Evolutionary conservation across 2,113 vertebrate genomes (phyloP).

Genomic region (Brachirus orientalis): DNA sequence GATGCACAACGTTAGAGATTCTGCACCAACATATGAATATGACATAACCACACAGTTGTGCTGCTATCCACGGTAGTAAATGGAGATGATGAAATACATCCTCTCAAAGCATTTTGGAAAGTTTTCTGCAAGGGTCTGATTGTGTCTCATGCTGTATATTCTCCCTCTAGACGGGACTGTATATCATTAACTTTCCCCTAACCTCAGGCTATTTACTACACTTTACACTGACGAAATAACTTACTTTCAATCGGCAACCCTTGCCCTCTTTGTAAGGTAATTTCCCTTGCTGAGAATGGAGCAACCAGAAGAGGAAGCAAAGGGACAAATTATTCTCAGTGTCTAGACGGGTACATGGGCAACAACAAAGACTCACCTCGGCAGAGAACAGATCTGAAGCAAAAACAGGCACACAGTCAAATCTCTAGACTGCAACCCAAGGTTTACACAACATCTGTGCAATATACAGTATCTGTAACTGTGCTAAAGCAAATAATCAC

Average conservation of each 20-base stretch:
- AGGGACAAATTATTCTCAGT: conserved; percentile 73
- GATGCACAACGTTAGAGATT: conserved; percentile 24
- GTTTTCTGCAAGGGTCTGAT: conserved; percentile 65
- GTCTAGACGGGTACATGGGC: conserved; percentile 67
- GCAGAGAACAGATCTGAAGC: conserved; percentile 58
- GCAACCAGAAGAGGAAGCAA: conserved; percentile 64
- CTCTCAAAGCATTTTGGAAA: conserved; percentile 68
- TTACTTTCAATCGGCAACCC: conserved; percentile 72
- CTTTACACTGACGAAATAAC: conserved; percentile 76
- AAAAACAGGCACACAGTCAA: conserved; percentile 54
- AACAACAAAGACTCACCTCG: conserved; percentile 70
- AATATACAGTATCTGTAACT: conserved; percentile 45
- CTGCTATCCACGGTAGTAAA: conserved; percentile 56
- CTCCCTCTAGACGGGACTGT: conserved; percentile 63
- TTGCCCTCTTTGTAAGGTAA: conserved; percentile 70
- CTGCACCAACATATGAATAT: conserved; percentile 50
- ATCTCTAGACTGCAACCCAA: conserved; percentile 53
- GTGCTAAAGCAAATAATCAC: conserved; percentile 73
- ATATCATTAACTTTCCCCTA: conserved; percentile 73
- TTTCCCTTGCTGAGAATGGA: conserved; percentile 68
- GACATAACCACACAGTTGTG: conserved; percentile 51
- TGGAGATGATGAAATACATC: conserved; percentile 73
- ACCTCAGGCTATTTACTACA: conserved; percentile 76
- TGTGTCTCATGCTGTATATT: conserved; percentile 60
- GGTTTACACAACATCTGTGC: conserved; percentile 48